Percentiles rank a stretch among this genome's conserved stretches.
Conservation (phyloP, 2,113 vertebrate species). For the Scophthalmus maximus region DNA sequence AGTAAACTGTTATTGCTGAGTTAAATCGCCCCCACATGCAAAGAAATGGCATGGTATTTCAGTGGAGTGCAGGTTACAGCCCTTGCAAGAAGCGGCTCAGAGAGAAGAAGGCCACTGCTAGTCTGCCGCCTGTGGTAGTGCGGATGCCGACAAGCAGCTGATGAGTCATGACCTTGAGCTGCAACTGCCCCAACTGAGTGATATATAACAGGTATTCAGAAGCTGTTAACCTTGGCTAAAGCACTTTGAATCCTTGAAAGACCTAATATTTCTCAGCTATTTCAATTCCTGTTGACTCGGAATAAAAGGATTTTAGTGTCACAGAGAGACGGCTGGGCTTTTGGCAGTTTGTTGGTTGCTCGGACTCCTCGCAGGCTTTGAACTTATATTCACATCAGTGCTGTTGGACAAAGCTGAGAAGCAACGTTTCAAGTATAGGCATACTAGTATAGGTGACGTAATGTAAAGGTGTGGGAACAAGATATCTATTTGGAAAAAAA, state of each 20-base stretch:
- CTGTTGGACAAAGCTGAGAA: conserved; percentile 31
- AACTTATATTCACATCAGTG: conserved; percentile 20
- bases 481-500: conserved; percentile 12
- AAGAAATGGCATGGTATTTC: neutral
- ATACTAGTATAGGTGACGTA: neutral
- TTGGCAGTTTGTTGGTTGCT: conserved; percentile 34
- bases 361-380: conserved; percentile 31
- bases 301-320: conserved; percentile 8
- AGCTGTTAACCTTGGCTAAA: conserved; percentile 26
- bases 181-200: conserved; percentile 15
- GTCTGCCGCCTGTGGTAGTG: conserved; percentile 24
- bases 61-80: neutral
- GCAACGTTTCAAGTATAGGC: conserved; percentile 9
- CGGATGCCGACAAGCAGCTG: conserved; percentile 35
- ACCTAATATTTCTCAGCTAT: conserved; percentile 30
- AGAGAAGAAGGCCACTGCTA: conserved; percentile 39
- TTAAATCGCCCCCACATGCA: conserved; percentile 5
- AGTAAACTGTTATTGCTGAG: conserved; percentile 5
- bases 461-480: conserved; percentile 20
- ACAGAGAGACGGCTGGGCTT: conserved; percentile 51
- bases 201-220: conserved; percentile 37
- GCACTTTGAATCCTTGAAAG: conserved; percentile 35
- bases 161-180: conserved; percentile 49
- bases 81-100: conserved; percentile 21
- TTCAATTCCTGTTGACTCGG: too few relatives aligned